phyloP scores from a whole-genome alignment of 2,888 invertebrate species.

The Xylota sylvarum region DNA sequence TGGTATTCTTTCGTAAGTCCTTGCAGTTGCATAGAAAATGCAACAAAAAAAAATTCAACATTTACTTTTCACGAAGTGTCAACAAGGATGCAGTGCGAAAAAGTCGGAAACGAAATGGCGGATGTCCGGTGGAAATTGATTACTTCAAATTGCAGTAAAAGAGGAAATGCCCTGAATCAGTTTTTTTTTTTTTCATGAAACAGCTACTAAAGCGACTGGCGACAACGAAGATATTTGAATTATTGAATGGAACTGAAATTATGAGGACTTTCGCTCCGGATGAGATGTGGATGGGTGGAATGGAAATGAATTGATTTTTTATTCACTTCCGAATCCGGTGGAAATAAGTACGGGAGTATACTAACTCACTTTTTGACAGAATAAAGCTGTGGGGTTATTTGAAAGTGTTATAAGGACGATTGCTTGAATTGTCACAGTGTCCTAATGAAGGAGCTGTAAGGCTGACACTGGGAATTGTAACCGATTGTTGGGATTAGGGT shows the following conservation, averaged over 20 bases:
- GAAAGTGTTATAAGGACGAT: background rate
- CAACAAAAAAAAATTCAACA: background rate
- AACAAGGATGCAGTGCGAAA: slow-evolving; percentile 28
- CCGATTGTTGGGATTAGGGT: background rate
- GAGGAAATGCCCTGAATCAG: background rate
- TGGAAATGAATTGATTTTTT: slow-evolving; percentile 13
- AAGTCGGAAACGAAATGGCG: slow-evolving; percentile 57
- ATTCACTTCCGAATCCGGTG: slow-evolving; percentile 2
- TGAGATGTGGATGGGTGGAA: slow-evolving; percentile 19
- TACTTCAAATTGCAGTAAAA: slow-evolving; percentile 40
- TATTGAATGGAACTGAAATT: slow-evolving; percentile 10
- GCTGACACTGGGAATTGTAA: background rate
- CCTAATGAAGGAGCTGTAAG: background rate
- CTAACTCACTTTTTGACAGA: slow-evolving; percentile 18
- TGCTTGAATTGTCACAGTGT: background rate
- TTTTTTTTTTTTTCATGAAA: no score
- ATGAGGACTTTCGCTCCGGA: slow-evolving; percentile 19
- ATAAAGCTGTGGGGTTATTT: slow-evolving; percentile 1
- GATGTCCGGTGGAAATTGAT: slow-evolving; percentile 71
- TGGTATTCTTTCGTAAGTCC: background rate
- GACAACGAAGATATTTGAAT: background rate
- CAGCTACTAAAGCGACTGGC: background rate
- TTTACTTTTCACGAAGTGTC: background rate
- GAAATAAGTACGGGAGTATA: background rate
- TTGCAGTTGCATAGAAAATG: background rate